Base-by-base conservation (phyloP, 1,140 invertebrate species). In the Riptortus pedestris region DNA sequence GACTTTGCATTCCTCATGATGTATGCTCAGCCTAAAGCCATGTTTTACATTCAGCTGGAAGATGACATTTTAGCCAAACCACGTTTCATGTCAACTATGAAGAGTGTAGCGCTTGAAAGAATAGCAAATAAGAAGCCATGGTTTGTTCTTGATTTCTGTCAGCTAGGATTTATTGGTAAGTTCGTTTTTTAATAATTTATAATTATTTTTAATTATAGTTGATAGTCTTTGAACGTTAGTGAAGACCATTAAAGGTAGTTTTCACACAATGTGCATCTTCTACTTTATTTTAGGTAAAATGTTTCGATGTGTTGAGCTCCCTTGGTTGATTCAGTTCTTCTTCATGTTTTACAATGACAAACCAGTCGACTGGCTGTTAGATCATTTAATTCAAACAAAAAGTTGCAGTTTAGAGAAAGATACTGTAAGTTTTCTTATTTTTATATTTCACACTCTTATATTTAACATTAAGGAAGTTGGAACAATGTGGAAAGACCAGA, bases 1-100 rank as follows among this genome's bases (percentile, higher is more conserved):
- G 95, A 98, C 74, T 95, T 91, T 75, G 88, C 93, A 5, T 98
- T 93, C 74, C 78, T 98, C 0, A 98, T 98, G 95, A 88, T 94
- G 67, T 97, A 96, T 73, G 87, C 88, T 11, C 88, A 92, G 70
- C 81, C 82, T 0, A 86, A 85, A 72, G 86, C 84, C 61, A 87
- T 82, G 0, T 90, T 87, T 73, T 90, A 90, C 69, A 79, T 91
- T 18, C 90, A 97, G 81, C 77, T 98, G 9, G 95, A 98, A 78
- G 96, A 98, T 75, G 95, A 98, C 73, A 90, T 98, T 65, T 78
- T 96, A 26, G 87, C 91, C 0, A 95, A 93, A 73, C 85, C 84
- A 2, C 83, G 85, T 65, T 96, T 90, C 73, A 82, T 95, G 67
- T 83, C 83, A 20, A 83, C 81, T 18, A 97, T 98, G 84, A 93